phyloP scores from a whole-genome alignment of 2,888 invertebrate species.

The Caenorhabditis angaria region DNA sequence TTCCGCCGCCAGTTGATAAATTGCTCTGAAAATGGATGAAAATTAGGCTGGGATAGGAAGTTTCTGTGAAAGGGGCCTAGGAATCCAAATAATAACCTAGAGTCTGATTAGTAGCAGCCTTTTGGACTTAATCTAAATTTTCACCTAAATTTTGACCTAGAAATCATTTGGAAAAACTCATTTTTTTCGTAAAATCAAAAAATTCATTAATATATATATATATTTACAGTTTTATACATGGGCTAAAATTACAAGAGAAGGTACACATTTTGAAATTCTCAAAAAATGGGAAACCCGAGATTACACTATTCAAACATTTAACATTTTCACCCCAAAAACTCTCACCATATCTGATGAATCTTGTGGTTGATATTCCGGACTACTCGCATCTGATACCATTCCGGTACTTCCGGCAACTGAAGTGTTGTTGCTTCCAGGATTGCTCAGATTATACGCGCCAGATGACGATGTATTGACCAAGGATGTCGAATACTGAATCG shows the following conservation, averaged over 20 bases:
- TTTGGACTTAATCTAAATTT: no score
- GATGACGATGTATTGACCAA: not conserved
- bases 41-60: no score
- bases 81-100: no score
- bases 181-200: no score
- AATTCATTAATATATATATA: not conserved
- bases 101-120: no score
- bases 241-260: not conserved
- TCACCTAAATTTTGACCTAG: no score
- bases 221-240: not conserved
- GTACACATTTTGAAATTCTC: not conserved
- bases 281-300: not conserved
- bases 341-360: not conserved
- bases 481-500: slow-evolving; percentile 13
- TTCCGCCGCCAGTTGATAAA: not conserved
- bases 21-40: not conserved
- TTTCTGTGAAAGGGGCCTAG: no score
- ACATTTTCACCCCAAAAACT: not conserved
- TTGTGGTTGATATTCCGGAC: slow-evolving; percentile 13
- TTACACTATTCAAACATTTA: not conserved
- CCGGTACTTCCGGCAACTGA: slow-evolving; percentile 4
- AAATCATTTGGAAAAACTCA: no score
- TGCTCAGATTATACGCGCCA: no score
- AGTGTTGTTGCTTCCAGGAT: not conserved
- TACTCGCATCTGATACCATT: slow-evolving; percentile 3